A percentile compares a stretch with the other conserved stretches of the same genome.
These are phyloP conservation scores for Agrenia bidenticulata DNA, from an alignment of 2,888 invertebrate genomes.

Conservation along the genomic window DNA sequence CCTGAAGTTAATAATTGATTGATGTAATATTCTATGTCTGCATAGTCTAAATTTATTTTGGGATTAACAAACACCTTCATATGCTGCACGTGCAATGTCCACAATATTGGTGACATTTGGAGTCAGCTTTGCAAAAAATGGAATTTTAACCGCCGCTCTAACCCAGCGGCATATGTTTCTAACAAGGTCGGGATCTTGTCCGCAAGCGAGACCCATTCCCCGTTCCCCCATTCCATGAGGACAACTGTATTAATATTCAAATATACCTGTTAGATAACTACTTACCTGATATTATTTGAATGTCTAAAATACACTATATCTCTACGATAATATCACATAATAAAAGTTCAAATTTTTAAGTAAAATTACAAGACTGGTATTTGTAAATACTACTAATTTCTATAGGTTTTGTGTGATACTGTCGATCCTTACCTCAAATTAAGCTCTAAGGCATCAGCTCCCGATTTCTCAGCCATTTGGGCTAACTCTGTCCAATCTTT, in stretches of 20 bases:
- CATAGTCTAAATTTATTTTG: background rate
- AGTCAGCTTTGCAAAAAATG: conserved; percentile 95
- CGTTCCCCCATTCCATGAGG: conserved; percentile 99
- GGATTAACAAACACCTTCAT: conserved; percentile 66
- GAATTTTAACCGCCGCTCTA: conserved; percentile 78
- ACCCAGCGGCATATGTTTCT: conserved; percentile 90
- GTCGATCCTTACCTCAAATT: too few species aligned
- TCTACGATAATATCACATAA: too few species aligned
- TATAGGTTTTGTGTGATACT: too few species aligned
- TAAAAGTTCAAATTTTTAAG: too few species aligned
- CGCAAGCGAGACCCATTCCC: conserved; percentile 98
- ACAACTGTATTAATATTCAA: too few species aligned
- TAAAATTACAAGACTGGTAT: too few species aligned
- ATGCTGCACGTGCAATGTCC: conserved; percentile 81
- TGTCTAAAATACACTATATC: too few species aligned
- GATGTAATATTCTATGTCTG: background rate
- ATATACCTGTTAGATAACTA: too few species aligned
- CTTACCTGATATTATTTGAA: too few species aligned
- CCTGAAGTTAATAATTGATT: conserved; percentile 60
- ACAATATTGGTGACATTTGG: conserved; percentile 96
- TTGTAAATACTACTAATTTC: too few species aligned
- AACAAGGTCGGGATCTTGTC: conserved; percentile 87
- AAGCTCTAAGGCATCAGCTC: conserved; percentile 91
- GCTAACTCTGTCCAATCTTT: conserved; percentile 86
- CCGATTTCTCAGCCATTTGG: conserved; percentile 72